Base-by-base conservation (phyloP, 2,797 vertebrate species). In the Artibeus jamaicensis region DNA sequence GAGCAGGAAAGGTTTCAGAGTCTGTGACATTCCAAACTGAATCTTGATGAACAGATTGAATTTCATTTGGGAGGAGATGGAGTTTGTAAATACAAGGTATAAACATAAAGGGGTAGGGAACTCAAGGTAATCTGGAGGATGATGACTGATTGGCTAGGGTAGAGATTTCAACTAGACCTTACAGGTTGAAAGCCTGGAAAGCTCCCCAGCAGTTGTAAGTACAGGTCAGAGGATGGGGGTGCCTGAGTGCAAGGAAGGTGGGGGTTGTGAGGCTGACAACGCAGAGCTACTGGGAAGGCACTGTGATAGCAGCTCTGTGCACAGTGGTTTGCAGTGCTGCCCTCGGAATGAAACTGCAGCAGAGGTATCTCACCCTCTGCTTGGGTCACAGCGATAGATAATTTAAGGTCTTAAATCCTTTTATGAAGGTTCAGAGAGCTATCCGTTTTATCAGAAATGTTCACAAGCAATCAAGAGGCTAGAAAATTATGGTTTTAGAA, bases 401-500 rank as follows among this genome's bases (percentile, higher is more conserved):
- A 97, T 92, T 96, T 88, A 92, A 96, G 86, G 90, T 68, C 90
- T 96, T 96, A 86, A 94, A 95, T 93, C 89, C 14, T 0, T 81
- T 67, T 55, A 86, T 9, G 50, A 95, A 92, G 82, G 70, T 86
- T 91, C 89, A 94, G 78, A 96, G 32, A 87, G 83, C 71, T 24
- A 7, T 74, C 81, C 82, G 44, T 97, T 95, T 93, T 95, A 95
- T 91, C 83, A 95, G 92, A 95, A 97, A 91, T 89, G 67, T 81
- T 96, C 88, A 65, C 74, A 97, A 88, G 70, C 79, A 92, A 96
- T 57, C 46, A 86, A 94, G 83, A 95, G 42, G 94, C 92, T 84
- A 91, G 84, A 94, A 96, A 97, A 97, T 96, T 81, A 91, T 67
- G 71, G 65, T 91, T 96, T 87, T 26, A 76, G 91, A 92, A 89